phyloP scores from a whole-genome alignment of 2,113 vertebrate genomes.

The Pardalotus punctatus region DNA sequence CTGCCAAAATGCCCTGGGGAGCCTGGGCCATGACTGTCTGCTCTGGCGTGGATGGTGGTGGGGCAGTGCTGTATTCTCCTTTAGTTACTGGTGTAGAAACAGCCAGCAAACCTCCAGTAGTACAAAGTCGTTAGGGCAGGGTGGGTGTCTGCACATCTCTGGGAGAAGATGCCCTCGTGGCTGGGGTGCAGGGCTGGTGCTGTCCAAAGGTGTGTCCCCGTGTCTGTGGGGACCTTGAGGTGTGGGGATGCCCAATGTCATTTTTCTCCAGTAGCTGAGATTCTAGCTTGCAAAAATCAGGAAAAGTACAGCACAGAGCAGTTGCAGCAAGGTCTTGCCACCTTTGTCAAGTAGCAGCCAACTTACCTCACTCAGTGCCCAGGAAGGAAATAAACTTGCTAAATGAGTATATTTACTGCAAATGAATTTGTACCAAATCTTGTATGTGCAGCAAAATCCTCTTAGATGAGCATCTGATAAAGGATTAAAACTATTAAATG shows the following conservation, averaged over 20 bases:
- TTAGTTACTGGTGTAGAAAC: not conserved
- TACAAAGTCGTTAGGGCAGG: not conserved
- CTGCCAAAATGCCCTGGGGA: not conserved
- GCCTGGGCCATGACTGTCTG: not conserved
- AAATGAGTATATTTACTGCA: constrained; percentile 35
- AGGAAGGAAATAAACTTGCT: not conserved
- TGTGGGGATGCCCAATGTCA: not conserved
- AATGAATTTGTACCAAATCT: constrained; percentile 43
- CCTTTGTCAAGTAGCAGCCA: not conserved
- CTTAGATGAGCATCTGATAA: constrained; percentile 50
- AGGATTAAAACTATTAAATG: constrained; percentile 45
- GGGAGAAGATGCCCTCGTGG: rapidly evolving
- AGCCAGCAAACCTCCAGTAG: not conserved
- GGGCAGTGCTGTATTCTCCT: not conserved
- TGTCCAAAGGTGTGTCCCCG: not conserved
- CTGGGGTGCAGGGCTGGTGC: not conserved
- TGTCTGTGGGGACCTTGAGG: rapidly evolving
- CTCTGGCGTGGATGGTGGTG: not conserved
- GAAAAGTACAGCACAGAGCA: not conserved
- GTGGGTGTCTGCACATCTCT: not conserved
- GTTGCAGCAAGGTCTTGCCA: not conserved
- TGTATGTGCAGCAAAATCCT: constrained; percentile 27
- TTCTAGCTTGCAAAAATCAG: not conserved
- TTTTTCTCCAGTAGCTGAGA: not conserved
- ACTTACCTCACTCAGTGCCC: not conserved